Conservation (phyloP, 53 echinoderm and acorn worm species). For the Arbacia lixula region DNA sequence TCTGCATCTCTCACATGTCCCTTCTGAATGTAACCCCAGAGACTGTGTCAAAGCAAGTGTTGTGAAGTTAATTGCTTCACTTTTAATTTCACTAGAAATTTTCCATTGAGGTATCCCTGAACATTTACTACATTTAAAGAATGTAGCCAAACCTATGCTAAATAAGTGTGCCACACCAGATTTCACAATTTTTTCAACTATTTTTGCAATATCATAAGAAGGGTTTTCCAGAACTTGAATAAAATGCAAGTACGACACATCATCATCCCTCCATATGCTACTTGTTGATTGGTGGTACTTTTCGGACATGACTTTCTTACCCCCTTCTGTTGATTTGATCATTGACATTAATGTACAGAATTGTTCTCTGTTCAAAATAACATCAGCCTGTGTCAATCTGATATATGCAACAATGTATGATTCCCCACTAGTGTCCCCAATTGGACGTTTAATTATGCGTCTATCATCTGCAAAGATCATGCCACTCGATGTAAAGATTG, state of each 20-base stretch:
- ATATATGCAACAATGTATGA: constrained; percentile 5
- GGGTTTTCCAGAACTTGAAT: no score
- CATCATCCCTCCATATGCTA: no score
- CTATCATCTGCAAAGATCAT: constrained; percentile 8
- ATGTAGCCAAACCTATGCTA: background rate
- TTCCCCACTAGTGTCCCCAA: background rate
- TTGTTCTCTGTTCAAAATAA: background rate
- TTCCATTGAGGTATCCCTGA: background rate
- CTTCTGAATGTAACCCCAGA: background rate
- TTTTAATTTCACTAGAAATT: background rate
- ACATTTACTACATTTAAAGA: background rate
- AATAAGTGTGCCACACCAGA: background rate
- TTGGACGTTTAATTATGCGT: background rate
- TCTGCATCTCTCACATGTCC: background rate
- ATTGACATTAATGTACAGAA: background rate
- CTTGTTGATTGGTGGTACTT: no score
- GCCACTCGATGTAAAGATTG: background rate
- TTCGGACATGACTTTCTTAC: background rate
- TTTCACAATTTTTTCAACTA: no score
- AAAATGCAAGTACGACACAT: no score
- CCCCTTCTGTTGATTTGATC: background rate
- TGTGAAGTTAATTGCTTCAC: background rate
- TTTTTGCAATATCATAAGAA: no score
- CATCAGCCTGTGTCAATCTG: background rate
- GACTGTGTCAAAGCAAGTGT: background rate